phyloP scores from a whole-genome alignment of 2,797 vertebrate genomes.

The Crax fasciolata region DNA sequence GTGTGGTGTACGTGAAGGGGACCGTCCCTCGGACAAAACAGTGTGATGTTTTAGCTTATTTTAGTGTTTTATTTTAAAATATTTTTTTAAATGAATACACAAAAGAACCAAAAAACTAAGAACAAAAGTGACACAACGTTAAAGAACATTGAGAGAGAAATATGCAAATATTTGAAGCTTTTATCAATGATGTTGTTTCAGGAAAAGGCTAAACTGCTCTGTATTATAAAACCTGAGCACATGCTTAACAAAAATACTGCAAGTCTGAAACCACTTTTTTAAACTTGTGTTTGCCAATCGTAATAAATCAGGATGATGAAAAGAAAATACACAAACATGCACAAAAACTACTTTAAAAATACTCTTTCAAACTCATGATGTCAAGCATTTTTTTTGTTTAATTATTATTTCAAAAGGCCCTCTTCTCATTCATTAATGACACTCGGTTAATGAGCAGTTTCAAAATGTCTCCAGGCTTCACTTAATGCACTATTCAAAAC shows the following conservation, averaged over 20 bases:
- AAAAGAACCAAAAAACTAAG: not conserved
- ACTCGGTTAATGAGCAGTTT: constrained; percentile 28
- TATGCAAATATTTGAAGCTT: not conserved
- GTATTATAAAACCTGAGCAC: not conserved
- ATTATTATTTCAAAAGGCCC: not conserved
- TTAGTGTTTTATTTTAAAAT: not conserved
- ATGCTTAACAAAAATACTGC: constrained; percentile 18
- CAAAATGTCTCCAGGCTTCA: constrained; percentile 28
- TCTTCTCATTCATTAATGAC: constrained; percentile 21
- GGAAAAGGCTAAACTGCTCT: not conserved
- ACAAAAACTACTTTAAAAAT: not conserved
- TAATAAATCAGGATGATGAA: not conserved
- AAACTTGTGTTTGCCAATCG: not conserved
- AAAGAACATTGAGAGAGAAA: not conserved
- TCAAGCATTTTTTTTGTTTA: not conserved
- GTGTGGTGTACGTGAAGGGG: not conserved
- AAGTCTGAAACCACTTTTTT: not conserved
- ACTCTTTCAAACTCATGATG: not conserved
- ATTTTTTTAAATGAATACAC: constrained; percentile 1
- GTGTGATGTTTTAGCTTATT: not conserved
- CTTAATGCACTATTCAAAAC: not conserved
- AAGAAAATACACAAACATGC: not conserved
- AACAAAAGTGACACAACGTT: not conserved
- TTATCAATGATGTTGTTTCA: not conserved
- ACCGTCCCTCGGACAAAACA: not conserved